phyloP scores from a whole-genome alignment of 2,113 vertebrate genomes.

The Ivindomyrus marchei region DNA sequence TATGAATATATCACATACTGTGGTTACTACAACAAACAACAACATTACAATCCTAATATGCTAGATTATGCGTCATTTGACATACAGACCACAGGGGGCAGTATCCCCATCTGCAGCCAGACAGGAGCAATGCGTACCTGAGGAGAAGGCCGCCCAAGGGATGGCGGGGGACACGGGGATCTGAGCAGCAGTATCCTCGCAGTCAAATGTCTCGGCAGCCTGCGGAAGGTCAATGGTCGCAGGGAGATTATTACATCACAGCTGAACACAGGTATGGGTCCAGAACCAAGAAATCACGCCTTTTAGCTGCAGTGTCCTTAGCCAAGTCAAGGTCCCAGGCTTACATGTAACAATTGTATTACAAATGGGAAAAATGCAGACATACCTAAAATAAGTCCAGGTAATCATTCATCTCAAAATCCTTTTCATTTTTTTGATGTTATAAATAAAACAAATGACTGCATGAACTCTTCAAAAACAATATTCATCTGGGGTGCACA shows the following conservation, averaged over 20 bases:
- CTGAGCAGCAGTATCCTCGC: constrained; percentile 55
- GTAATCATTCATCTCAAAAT: background rate
- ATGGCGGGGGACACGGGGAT: constrained; percentile 59
- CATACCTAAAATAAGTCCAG: background rate
- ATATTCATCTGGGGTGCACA: background rate
- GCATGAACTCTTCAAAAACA: background rate
- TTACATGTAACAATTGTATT: background rate
- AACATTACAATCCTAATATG: background rate
- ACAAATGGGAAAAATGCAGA: background rate
- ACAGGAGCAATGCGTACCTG: constrained; percentile 50
- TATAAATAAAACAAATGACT: background rate
- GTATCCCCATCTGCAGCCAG: background rate
- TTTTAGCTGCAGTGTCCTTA: background rate
- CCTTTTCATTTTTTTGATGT: background rate
- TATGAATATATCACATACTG: background rate
- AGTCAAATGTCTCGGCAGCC: constrained; percentile 65
- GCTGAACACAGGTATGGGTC: background rate
- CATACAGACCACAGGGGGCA: background rate
- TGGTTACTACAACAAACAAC: background rate
- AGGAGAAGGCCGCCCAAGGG: constrained; percentile 67
- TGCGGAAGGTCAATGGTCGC: constrained; percentile 33
- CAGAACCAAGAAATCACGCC: background rate
- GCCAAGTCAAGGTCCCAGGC: background rate
- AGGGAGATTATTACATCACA: background rate
- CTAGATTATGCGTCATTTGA: background rate